Evolutionary conservation across 2,113 vertebrate genomes (phyloP), one percentile per base, ranked within the genome.

Genomic region (Ploceus nigricollis): DNA sequence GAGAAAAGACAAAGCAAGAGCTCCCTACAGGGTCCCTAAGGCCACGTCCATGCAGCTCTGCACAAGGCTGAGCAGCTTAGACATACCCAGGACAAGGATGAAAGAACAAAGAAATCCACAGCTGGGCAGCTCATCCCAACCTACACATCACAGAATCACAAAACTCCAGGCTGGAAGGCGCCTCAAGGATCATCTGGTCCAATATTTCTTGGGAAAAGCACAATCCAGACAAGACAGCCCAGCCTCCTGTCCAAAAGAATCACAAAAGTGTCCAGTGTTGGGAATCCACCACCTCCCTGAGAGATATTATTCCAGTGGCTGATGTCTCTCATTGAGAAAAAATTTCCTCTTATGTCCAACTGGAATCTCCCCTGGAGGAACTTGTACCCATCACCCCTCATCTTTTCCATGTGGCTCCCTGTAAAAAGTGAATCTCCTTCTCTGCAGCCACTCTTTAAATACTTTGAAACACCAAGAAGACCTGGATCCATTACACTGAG

Each of bases 341-440:
- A 11, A 2, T 7, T 64, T 45, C 63, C 21, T 40, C 7, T 57
- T 64, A 28, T 64, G 48, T 40, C n/a, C 25, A 33, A 0, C 0
- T 23, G 15, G 44, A 44, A n/a, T 44, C 16, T 45, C 28, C 10
- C 37, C 30, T 12, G 37, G 33, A 71, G 30, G 31, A 64, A 64
- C 8, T 28, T 64, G 14, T 27, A 39, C 33, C 37, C 33, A 27
- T 15, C 5, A 31, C 10, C 8, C 21, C 21, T 51, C 17, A 12
- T 31, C 20, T 82, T 69, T 10, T 64, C 48, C 28, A 27, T 15
- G 28, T 35, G 20, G 30, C 4, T 63, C 35, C 39, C 37, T 24
- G 5, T 37, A 28, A 20, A 61, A 73, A 54, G n/a, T 15, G 27
- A 73, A 19, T 61, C 68, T 42, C 68, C 75, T 48, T 11, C 50